Conservation (phyloP, 2,113 vertebrate species). For the Numida meleagris region DNA sequence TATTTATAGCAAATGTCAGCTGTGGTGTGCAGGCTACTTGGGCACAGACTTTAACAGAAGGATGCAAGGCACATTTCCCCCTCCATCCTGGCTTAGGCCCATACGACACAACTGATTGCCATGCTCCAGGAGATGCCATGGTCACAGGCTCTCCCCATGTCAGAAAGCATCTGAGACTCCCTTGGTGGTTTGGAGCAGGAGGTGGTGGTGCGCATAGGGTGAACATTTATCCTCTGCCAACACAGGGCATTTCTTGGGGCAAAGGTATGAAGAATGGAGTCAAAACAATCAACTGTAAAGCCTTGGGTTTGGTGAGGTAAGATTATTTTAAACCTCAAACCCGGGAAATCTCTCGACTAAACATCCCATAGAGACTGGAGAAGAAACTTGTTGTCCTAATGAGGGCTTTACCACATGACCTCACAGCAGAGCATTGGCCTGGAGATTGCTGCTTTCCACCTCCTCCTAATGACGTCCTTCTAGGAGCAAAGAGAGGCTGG, state of each 20-base stretch:
- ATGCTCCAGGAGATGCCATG: not conserved
- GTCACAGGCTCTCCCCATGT: not conserved
- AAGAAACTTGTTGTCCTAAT: not conserved
- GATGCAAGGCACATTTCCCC: not conserved
- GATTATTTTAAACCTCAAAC: not conserved
- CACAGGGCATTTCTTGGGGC: not conserved
- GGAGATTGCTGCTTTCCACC: not conserved
- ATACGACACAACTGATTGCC: not conserved
- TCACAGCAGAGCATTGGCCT: not conserved
- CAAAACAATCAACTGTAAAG: not conserved
- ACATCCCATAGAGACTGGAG: not conserved
- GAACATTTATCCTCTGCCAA: not conserved
- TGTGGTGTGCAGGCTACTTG: too few species aligned
- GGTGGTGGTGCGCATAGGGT: not conserved
- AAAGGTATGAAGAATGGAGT: not conserved
- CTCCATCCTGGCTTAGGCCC: not conserved
- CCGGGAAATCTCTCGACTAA: not conserved
- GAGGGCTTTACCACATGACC: not conserved
- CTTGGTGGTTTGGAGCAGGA: not conserved
- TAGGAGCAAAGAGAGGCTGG: not conserved
- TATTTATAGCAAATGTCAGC: not conserved
- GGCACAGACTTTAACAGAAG: not conserved
- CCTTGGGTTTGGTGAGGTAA: not conserved
- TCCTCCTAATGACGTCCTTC: slow-evolving; percentile 27
- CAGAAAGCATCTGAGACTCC: not conserved